phyloP scores from a whole-genome alignment of 2,113 vertebrate species.

The Alexandromys fortis region DNA sequence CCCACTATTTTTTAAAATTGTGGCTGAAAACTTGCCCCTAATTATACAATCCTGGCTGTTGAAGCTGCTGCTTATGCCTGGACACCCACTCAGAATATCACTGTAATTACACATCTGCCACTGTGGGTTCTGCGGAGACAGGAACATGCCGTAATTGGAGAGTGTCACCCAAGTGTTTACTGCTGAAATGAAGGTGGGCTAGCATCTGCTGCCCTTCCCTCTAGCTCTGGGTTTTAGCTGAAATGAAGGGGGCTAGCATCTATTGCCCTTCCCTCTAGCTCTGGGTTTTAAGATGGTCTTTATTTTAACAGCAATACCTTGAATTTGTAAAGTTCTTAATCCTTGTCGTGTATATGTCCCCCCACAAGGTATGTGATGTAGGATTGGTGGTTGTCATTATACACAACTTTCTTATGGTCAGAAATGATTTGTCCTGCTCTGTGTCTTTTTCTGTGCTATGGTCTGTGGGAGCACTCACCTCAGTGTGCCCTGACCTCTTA shows the following conservation, averaged over 20 bases:
- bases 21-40: conserved; percentile 17
- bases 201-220: conserved; percentile 19
- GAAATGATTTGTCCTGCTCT: background rate
- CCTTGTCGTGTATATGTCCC: background rate
- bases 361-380: background rate
- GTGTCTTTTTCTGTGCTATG: background rate
- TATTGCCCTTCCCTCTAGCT: background rate
- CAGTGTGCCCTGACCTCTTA: background rate
- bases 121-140: conserved; percentile 64
- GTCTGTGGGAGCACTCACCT: background rate
- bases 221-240: background rate
- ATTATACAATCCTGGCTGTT: conserved; percentile 56
- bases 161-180: conserved; percentile 44
- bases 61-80: conserved; percentile 64
- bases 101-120: conserved; percentile 73
- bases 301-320: background rate
- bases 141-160: conserved; percentile 27
- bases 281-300: background rate
- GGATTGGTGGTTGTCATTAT: background rate
- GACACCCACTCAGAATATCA: conserved; percentile 67
- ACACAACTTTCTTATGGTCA: background rate
- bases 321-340: conserved; percentile 46
- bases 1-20: background rate
- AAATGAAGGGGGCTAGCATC: conserved; percentile 42
- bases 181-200: conserved; percentile 48